Evolutionary conservation across 2,113 vertebrate species (phyloP).

Genomic region (Stercorarius parasiticus): DNA sequence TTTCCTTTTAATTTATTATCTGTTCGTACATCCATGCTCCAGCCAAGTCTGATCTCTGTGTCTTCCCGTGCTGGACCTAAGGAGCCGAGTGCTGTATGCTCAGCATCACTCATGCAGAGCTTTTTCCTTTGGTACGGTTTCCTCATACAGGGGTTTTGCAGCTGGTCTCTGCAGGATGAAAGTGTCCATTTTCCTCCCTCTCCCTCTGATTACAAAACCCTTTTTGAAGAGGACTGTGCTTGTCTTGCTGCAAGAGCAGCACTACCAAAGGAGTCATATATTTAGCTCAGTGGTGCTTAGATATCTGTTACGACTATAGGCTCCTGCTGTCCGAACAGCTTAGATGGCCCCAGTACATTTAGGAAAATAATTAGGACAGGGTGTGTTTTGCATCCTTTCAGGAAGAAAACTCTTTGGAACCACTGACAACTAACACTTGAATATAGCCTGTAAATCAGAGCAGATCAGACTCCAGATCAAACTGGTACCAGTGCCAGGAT

Average conservation of each 20-base stretch:
- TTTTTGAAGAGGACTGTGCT: neutral
- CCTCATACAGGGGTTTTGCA: neutral
- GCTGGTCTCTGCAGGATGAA: neutral
- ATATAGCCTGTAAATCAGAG: neutral
- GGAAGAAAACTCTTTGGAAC: neutral
- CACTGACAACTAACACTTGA: neutral
- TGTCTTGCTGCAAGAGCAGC: neutral
- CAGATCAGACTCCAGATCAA: neutral
- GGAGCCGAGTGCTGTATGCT: neutral
- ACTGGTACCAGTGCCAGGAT: neutral
- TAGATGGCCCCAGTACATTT: neutral
- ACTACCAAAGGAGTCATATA: neutral
- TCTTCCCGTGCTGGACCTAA: neutral
- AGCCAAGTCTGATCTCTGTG: fast-evolving
- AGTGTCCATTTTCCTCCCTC: neutral
- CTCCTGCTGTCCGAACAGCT: neutral
- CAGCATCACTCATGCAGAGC: neutral
- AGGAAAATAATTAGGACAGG: neutral
- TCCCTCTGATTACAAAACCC: neutral
- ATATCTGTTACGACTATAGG: neutral
- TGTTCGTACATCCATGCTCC: neutral
- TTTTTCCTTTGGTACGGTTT: neutral
- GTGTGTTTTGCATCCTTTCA: neutral
- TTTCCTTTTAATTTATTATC: neutral
- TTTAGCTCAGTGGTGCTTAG: neutral